Percentiles rank a stretch among this genome's conserved stretches.
Evolutionary conservation across 64 coral and sea anemone genomes (phyloP).

Genomic region (Montipora foliosa): DNA sequence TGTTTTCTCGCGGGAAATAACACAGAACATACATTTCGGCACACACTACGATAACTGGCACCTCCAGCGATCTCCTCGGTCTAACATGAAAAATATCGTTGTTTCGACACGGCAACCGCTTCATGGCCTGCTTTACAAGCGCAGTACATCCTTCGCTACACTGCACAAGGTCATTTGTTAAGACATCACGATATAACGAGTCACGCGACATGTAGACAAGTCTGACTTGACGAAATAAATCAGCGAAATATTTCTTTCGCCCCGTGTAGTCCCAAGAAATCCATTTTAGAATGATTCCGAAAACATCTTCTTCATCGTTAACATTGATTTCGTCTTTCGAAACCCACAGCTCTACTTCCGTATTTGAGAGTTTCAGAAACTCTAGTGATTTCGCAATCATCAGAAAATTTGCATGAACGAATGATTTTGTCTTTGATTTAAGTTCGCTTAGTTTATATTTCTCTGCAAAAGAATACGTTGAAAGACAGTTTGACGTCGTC

Average conservation of each 20-base stretch:
- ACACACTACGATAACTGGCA: not conserved
- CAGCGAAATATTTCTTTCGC: not conserved
- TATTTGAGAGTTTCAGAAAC: not conserved
- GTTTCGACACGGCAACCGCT: not conserved
- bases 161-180: not conserved
- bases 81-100: not conserved
- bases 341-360: conserved; percentile 2
- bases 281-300: conserved; percentile 1
- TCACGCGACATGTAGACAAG: not conserved
- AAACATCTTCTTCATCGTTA: not conserved
- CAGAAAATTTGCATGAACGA: conserved; percentile 8
- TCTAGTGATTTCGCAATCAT: not conserved
- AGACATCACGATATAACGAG: not conserved
- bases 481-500: not conserved
- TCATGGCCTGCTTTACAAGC: not conserved
- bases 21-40: not conserved
- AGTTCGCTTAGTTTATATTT: not conserved
- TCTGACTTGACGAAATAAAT: not conserved
- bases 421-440: not conserved
- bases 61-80: not conserved
- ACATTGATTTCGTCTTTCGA: conserved; percentile 7
- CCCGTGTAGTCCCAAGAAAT: not conserved
- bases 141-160: not conserved
- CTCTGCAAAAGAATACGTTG: not conserved
- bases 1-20: not conserved